A percentile compares a stretch with the other conserved stretches of the same genome.
phyloP scores from a whole-genome alignment of 2,888 invertebrate species.

The Endotricha flammealis region DNA sequence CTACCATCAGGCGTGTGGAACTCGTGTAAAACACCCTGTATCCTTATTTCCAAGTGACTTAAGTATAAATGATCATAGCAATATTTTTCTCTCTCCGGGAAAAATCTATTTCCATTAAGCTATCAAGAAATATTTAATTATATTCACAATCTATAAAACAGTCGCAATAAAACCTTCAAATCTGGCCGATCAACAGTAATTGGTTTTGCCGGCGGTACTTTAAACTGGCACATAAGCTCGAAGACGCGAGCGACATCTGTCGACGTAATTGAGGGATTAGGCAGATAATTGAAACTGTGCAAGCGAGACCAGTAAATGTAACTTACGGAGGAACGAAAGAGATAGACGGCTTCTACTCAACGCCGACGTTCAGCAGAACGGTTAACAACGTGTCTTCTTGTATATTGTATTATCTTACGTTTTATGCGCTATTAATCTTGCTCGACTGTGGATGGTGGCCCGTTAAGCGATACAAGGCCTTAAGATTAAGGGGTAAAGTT shows the following conservation, averaged over 20 bases:
- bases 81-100: neutral
- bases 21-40: too few relatives aligned
- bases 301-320: slow-evolving; percentile 43
- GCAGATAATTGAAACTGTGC: slow-evolving; percentile 81
- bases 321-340: slow-evolving; percentile 39
- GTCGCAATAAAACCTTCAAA: slow-evolving; percentile 28
- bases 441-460: slow-evolving; percentile 44
- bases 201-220: slow-evolving; percentile 70
- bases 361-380: slow-evolving; percentile 64
- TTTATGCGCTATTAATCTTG: slow-evolving; percentile 78
- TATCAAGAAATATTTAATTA: slow-evolving; percentile 34
- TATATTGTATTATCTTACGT: slow-evolving; percentile 79
- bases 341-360: slow-evolving; percentile 43
- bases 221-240: slow-evolving; percentile 75
- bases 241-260: slow-evolving; percentile 79
- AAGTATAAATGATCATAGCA: too few relatives aligned
- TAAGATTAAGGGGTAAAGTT: slow-evolving; percentile 31
- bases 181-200: slow-evolving; percentile 62
- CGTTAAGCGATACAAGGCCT: slow-evolving; percentile 36
- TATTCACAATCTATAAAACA: slow-evolving; percentile 36
- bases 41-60: too few relatives aligned
- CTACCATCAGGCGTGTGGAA: too few relatives aligned
- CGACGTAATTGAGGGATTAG: slow-evolving; percentile 83
- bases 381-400: slow-evolving; percentile 84
- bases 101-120: neutral